phyloP scores from a whole-genome alignment of 2,797 vertebrate genomes.

The Sebastiscus albofasciatus region DNA sequence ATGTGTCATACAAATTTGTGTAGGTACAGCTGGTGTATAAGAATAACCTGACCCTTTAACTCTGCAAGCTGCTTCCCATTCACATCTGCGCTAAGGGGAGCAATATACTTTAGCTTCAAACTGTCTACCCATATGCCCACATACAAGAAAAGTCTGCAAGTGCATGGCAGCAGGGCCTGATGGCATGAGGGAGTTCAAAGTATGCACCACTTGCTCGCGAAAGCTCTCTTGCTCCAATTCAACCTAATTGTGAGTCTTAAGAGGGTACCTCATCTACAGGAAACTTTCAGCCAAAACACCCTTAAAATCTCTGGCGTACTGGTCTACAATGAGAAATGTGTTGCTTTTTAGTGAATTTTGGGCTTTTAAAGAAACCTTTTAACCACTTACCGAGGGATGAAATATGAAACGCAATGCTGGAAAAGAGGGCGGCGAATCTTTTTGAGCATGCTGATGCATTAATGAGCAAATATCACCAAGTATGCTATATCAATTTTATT shows the following conservation, averaged over 20 bases:
- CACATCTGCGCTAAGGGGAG: not conserved
- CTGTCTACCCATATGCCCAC: not conserved
- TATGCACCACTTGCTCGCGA: slow-evolving; percentile 6
- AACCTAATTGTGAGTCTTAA: slow-evolving; percentile 10
- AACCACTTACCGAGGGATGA: not conserved
- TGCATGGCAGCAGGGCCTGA: not conserved
- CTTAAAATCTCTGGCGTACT: slow-evolving; percentile 1
- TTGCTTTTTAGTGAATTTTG: not conserved
- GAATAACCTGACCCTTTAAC: not conserved
- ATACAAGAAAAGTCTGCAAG: not conserved
- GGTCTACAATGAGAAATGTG: slow-evolving; percentile 3
- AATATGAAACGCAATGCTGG: slow-evolving; percentile 3
- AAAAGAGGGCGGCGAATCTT: not conserved
- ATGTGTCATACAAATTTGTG: too few relatives aligned
- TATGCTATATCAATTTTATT: slow-evolving; percentile 64
- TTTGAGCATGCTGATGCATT: not conserved
- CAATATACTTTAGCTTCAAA: not conserved
- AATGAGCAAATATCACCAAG: slow-evolving; percentile 11
- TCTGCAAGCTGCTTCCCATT: not conserved
- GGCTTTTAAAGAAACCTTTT: slow-evolving; percentile 20
- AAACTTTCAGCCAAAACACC: slow-evolving; percentile 14
- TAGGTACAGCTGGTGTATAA: too few relatives aligned
- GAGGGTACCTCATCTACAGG: not conserved
- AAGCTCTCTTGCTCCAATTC: slow-evolving; percentile 27
- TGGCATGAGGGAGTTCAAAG: slow-evolving; percentile 31